Conservation (phyloP, 2,888 invertebrate species). For the Oxyscelio sp. region DNA sequence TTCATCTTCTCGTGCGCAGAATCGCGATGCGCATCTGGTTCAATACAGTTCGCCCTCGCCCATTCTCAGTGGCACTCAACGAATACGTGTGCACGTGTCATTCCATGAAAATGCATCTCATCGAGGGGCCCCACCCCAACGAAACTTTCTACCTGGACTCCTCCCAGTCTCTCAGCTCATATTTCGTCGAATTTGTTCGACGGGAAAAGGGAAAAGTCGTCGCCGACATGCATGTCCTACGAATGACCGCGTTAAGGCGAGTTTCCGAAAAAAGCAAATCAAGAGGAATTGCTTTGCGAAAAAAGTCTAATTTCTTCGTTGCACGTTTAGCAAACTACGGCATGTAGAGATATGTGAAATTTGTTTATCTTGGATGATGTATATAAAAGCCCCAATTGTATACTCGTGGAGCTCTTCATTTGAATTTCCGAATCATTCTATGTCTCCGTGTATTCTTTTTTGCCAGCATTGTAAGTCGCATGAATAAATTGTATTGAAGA, state of each 20-base stretch:
- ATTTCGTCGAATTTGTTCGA: constrained; percentile 67
- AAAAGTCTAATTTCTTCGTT: constrained; percentile 68
- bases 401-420: constrained; percentile 34
- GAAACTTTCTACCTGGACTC: constrained; percentile 79
- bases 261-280: constrained; percentile 65
- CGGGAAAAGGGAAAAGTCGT: constrained; percentile 38
- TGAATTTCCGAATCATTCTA: constrained; percentile 51
- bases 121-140: constrained; percentile 76
- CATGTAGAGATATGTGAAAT: constrained; percentile 34
- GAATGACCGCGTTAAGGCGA: constrained; percentile 76
- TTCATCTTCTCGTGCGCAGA: constrained; percentile 72
- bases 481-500: constrained; percentile 44
- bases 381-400: constrained; percentile 26
- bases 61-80: constrained; percentile 66
- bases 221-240: constrained; percentile 74
- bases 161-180: constrained; percentile 72
- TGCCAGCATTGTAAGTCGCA: constrained; percentile 13
- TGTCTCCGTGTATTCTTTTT: constrained; percentile 12
- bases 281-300: constrained; percentile 51
- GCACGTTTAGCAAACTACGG: constrained; percentile 25
- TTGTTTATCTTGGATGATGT: constrained; percentile 23
- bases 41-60: constrained; percentile 76
- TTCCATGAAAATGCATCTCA: constrained; percentile 83
- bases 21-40: constrained; percentile 78
- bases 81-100: constrained; percentile 67